Base-by-base conservation (phyloP, 2,888 invertebrate species). In the Pristionchus japonicus region DNA sequence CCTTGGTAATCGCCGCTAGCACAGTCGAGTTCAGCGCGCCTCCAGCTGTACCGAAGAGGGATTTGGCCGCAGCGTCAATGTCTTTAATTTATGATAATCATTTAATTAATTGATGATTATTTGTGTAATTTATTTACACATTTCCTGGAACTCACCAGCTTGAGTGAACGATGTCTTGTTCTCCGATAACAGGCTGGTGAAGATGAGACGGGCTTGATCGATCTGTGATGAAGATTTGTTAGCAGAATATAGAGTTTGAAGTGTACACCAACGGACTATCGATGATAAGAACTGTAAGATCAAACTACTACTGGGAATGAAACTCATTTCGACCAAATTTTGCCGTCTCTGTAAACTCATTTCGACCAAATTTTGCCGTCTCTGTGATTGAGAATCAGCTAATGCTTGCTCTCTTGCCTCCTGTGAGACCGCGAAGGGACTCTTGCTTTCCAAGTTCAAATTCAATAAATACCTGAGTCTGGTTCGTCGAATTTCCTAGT, bases 81-180 rank as follows among this genome's bases (percentile, higher is more conserved):
- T 85, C 85, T 85, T 40, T n/a, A 77, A 43, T 43, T 20, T 40
- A n/a, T n/a, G n/a, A n/a, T n/a, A n/a, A n/a, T n/a, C n/a, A n/a
- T n/a, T n/a, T n/a, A n/a, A n/a, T n/a, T n/a, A n/a, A n/a, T n/a
- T n/a, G n/a, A n/a, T n/a, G n/a, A n/a, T n/a, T n/a, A 77, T 6
- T 40, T 47, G 47, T 77, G n/a, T 43, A 27, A 77, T 43, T 9
- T 47, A 27, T 7, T 43, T 43, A 77, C n/a, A 20, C 43, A 23
- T 27, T 15, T 77, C 27, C 13, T 23, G 43, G 17, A 70, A 34
- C 3, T 37, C 15, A 85, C 85, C 85, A 20, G 64, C 61, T 85
- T 64, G 85, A 9, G 85, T 85, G 85, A 85, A 85, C 23, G 61
- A 52, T 0, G 85, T 85, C 64, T 85, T 61, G 23, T 85, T 85